A percentile compares a stretch with the other conserved stretches of the same genome.
phyloP scores from a whole-genome alignment of 37 sponge, comb jelly and placozoan genomes.

The Beroe ovata region DNA sequence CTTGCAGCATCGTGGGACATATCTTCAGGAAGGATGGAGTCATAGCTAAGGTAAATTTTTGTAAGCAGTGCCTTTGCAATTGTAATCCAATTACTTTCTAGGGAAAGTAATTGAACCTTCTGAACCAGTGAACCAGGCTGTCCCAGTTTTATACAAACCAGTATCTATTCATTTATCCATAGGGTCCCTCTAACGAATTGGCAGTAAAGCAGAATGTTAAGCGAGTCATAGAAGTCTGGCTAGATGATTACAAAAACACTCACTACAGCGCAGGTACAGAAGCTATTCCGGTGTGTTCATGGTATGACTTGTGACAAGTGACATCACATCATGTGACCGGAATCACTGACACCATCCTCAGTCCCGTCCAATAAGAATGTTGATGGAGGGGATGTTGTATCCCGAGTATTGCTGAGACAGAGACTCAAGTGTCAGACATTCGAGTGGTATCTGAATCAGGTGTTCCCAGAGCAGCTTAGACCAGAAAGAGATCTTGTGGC shows the following conservation, averaged over 20 bases:
- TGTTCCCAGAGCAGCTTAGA: slow-evolving; percentile 26
- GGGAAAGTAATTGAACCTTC: too few species aligned
- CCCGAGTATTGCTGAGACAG: slow-evolving; percentile 49
- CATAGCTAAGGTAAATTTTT: slow-evolving; percentile 17
- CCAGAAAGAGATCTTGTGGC: slow-evolving; percentile 43
- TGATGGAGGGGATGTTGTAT: slow-evolving; percentile 37
- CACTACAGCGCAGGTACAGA: background rate
- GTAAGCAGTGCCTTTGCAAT: too few species aligned
- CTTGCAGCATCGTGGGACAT: slow-evolving; percentile 27
- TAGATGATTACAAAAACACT: slow-evolving; percentile 44
- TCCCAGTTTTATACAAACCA: background rate
- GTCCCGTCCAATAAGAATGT: slow-evolving; percentile 7
- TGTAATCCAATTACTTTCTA: too few species aligned
- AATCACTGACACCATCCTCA: background rate
- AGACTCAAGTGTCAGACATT: slow-evolving; percentile 49
- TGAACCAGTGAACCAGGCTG: too few species aligned
- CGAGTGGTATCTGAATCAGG: slow-evolving; percentile 32
- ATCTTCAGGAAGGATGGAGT: slow-evolving; percentile 19
- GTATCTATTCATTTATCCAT: too few species aligned
- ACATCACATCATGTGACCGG: background rate
- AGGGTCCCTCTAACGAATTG: background rate
- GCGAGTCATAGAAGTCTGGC: slow-evolving; percentile 35
- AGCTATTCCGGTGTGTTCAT: background rate
- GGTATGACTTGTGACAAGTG: background rate
- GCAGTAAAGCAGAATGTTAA: slow-evolving; percentile 32